Conservation (phyloP, 2,888 invertebrate genomes). For the Leptura quadrifasciata region DNA sequence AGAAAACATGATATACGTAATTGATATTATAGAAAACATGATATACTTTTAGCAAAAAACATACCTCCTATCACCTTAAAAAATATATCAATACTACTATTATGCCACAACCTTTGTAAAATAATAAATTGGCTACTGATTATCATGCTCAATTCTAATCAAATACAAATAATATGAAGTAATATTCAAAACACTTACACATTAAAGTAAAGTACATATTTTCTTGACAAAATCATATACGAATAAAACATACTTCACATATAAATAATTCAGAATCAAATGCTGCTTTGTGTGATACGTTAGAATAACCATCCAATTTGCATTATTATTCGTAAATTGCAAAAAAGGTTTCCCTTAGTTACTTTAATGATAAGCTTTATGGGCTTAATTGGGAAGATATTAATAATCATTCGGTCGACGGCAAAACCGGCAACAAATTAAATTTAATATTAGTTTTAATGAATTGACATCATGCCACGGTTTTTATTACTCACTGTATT, state of each 20-base stretch:
- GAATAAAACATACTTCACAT: slow-evolving; percentile 42
- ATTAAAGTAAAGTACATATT: slow-evolving; percentile 35
- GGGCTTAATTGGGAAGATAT: slow-evolving; percentile 40
- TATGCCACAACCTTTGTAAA: too few species aligned
- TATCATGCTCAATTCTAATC: too few species aligned
- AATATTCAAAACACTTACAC: slow-evolving; percentile 36
- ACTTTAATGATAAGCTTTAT: slow-evolving; percentile 43
- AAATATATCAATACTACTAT: too few species aligned
- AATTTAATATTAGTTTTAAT: slow-evolving; percentile 25
- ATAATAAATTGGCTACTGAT: too few species aligned
- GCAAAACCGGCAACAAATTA: slow-evolving; percentile 36
- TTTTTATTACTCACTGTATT: background rate
- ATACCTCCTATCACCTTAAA: too few species aligned
- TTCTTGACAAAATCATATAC: slow-evolving; percentile 43
- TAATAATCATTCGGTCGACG: slow-evolving; percentile 31
- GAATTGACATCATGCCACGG: slow-evolving; percentile 21
- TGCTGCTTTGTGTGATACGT: slow-evolving; percentile 10
- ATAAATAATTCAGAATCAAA: slow-evolving; percentile 1
- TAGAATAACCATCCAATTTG: slow-evolving; percentile 28
- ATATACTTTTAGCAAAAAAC: too few species aligned
- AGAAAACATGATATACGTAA: too few species aligned
- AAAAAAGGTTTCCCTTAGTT: slow-evolving; percentile 37
- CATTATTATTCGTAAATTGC: slow-evolving; percentile 28
- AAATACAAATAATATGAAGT: background rate
- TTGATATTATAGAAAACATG: too few species aligned